A percentile compares a stretch with the other conserved stretches of the same genome.
Conservation (phyloP, 2,113 vertebrate genomes). For the Mugil cephalus region DNA sequence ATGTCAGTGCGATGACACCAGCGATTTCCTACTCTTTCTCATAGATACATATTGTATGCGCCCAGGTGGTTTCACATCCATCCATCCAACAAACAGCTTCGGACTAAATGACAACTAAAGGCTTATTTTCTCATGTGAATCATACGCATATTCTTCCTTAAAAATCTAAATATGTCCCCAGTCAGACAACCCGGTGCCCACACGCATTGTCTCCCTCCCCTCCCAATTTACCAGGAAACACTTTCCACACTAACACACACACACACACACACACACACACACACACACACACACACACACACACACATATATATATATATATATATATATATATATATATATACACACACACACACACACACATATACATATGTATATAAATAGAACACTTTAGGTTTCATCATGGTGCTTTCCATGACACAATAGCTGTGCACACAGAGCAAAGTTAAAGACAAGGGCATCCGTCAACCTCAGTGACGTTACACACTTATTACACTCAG, state of each 20-base stretch:
- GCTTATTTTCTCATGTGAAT: background rate
- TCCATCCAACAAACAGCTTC: background rate
- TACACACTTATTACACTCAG: background rate
- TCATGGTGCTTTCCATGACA: slow-evolving; percentile 27
- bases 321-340: background rate
- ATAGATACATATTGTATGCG: too few species aligned
- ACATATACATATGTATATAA: background rate
- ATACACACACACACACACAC: background rate
- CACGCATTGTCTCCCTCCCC: too few species aligned
- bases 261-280: background rate
- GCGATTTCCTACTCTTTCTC: too few species aligned
- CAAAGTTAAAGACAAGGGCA: background rate
- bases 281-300: too few species aligned
- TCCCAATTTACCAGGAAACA: background rate
- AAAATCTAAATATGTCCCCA: slow-evolving; percentile 3
- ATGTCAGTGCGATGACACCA: too few species aligned
- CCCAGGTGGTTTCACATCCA: background rate
- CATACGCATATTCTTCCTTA: slow-evolving; percentile 1
- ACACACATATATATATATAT: too few species aligned
- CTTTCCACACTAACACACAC: too few species aligned
- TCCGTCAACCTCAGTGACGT: background rate
- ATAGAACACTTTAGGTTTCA: slow-evolving; percentile 14
- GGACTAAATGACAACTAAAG: background rate
- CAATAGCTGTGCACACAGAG: background rate
- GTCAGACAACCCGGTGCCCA: too few species aligned